These are phyloP conservation scores for Oenanthe oenanthe DNA, from an alignment of 2,113 vertebrate genomes.

Conservation along the genomic window DNA sequence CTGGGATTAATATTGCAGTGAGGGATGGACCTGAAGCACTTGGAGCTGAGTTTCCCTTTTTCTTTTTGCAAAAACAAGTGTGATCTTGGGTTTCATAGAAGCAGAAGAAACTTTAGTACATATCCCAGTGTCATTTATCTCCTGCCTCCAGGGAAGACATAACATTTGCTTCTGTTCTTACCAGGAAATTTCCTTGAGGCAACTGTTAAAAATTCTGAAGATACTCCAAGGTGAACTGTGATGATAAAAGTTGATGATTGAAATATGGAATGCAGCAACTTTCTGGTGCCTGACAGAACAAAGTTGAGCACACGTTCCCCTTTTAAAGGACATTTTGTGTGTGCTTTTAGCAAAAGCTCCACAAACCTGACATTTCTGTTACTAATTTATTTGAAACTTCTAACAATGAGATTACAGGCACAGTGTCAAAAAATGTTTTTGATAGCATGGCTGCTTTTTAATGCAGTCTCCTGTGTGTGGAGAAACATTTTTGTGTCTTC, in stretches of 20 bases:
- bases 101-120: background rate
- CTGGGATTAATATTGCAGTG: background rate
- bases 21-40: background rate
- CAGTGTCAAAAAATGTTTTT: background rate
- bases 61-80: background rate
- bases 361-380: background rate
- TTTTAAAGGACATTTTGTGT: background rate
- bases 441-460: background rate
- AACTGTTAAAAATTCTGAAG: slow-evolving; percentile 40
- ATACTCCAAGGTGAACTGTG: slow-evolving; percentile 34
- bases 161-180: slow-evolving; percentile 42
- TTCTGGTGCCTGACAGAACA: background rate
- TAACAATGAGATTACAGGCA: background rate
- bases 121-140: slow-evolving; percentile 20
- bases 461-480: background rate
- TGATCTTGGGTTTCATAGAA: background rate
- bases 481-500: background rate
- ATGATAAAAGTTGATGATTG: background rate
- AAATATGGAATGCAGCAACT: background rate
- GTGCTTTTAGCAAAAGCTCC: background rate
- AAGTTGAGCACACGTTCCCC: background rate
- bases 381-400: background rate
- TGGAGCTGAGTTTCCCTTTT: background rate
- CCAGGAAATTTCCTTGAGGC: slow-evolving; percentile 39
- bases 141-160: slow-evolving; percentile 21